Conservation (phyloP, 2,113 vertebrate genomes). For the Ondatra zibethicus region DNA sequence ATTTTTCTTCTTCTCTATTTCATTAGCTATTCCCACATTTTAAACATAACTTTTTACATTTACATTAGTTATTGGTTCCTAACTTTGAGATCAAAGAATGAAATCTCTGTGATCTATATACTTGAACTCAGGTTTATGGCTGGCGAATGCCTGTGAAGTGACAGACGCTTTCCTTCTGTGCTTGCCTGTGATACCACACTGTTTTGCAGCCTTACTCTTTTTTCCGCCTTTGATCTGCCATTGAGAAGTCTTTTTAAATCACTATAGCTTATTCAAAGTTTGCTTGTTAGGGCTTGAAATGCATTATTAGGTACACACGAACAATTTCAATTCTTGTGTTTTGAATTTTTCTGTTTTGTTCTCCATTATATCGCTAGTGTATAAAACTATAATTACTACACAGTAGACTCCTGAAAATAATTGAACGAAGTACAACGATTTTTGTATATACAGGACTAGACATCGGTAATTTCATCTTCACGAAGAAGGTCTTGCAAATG, state of each 20-base stretch:
- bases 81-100: neutral
- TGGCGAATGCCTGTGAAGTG: neutral
- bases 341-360: conserved; percentile 16
- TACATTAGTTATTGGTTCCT: conserved; percentile 1
- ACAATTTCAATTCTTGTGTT: neutral
- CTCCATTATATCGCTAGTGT: neutral
- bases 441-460: neutral
- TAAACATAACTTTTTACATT: neutral
- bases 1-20: neutral
- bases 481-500: neutral
- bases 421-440: neutral
- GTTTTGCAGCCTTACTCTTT: neutral
- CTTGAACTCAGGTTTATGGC: neutral
- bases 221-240: neutral
- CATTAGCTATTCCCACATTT: neutral
- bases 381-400: neutral
- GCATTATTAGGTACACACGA: neutral
- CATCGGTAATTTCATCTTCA: neutral
- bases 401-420: neutral
- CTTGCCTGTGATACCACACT: neutral
- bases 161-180: neutral
- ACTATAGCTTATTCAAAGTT: neutral
- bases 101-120: neutral
- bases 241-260: neutral
- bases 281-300: neutral